Conservation (phyloP, 1,140 invertebrate genomes). For the Bathynomus jamesi region DNA sequence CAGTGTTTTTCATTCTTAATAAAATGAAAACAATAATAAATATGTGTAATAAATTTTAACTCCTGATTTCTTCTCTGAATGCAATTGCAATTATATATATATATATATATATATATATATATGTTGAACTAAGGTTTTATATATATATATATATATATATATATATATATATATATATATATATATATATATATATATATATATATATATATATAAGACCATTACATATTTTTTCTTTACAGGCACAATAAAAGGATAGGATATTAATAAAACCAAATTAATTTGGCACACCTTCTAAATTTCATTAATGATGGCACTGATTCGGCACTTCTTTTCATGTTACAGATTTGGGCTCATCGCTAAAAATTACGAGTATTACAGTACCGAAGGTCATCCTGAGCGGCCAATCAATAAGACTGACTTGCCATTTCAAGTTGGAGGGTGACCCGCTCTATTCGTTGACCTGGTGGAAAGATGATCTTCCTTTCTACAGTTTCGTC, state of each 20-base stretch:
- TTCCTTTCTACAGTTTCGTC: constrained; percentile 11
- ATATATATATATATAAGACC: background rate
- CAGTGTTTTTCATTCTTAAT: too few relatives aligned
- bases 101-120: background rate
- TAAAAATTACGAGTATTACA: constrained; percentile 4
- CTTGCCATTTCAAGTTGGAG: constrained; percentile 14
- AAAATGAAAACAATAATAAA: too few relatives aligned
- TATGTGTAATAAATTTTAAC: too few relatives aligned
- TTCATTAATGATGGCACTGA: too few relatives aligned
- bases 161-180: background rate
- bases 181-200: background rate
- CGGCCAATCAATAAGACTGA: constrained; percentile 5
- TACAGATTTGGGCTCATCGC: too few relatives aligned
- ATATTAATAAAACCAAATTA: too few relatives aligned
- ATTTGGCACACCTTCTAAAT: too few relatives aligned
- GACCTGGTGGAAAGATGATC: constrained; percentile 13
- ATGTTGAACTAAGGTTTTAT: background rate
- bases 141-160: background rate
- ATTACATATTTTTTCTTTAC: background rate
- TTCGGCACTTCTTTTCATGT: too few relatives aligned
- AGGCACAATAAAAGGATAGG: too few relatives aligned
- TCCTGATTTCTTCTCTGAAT: too few relatives aligned
- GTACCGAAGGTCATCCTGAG: constrained; percentile 7
- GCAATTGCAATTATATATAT: too few relatives aligned
- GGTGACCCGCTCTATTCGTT: constrained; percentile 10